Conservation (phyloP, 37 sponge, comb jelly and placozoan genomes). For the Hormiphora californensis region DNA sequence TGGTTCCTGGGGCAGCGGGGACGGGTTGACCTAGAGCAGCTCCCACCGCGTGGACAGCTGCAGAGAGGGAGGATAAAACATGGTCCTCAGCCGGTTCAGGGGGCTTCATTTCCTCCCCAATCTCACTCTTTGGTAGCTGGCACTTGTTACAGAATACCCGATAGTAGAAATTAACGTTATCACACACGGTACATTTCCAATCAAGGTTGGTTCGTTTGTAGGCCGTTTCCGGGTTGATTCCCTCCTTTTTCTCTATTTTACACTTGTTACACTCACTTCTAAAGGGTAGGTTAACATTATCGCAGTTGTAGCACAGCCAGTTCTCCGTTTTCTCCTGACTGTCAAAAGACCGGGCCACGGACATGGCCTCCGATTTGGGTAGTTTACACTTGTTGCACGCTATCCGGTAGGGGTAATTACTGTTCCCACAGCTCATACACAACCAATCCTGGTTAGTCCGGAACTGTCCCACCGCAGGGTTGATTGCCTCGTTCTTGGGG, state of each 20-base stretch:
- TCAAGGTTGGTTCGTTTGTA: slow-evolving; percentile 23
- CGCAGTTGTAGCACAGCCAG: slow-evolving; percentile 55
- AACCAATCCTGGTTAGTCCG: slow-evolving; percentile 30
- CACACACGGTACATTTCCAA: slow-evolving; percentile 42
- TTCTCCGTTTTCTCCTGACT: slow-evolving; percentile 13
- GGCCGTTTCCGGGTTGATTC: slow-evolving; percentile 13
- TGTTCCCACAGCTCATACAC: slow-evolving; percentile 55
- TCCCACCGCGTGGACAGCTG: background rate
- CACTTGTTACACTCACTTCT: slow-evolving; percentile 50
- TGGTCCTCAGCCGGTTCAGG: too few relatives aligned
- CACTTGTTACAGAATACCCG: slow-evolving; percentile 47
- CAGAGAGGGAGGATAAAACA: too few relatives aligned
- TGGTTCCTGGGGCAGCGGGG: background rate
- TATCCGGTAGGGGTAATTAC: slow-evolving; percentile 44
- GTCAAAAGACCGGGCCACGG: background rate
- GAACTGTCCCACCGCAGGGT: background rate
- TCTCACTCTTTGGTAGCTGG: slow-evolving; percentile 52
- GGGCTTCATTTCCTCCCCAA: slow-evolving; percentile 48
- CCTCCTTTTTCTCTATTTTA: slow-evolving; percentile 46
- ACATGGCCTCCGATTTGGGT: slow-evolving; percentile 23
- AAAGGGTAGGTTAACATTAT: slow-evolving; percentile 47
- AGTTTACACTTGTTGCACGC: slow-evolving; percentile 46
- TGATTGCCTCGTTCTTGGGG: background rate
- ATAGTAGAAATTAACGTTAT: slow-evolving; percentile 43
- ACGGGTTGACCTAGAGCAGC: background rate